These are phyloP conservation scores for Caenorhabditis wallacei DNA, from an alignment of 2,888 invertebrate species.

Conservation along the genomic window DNA sequence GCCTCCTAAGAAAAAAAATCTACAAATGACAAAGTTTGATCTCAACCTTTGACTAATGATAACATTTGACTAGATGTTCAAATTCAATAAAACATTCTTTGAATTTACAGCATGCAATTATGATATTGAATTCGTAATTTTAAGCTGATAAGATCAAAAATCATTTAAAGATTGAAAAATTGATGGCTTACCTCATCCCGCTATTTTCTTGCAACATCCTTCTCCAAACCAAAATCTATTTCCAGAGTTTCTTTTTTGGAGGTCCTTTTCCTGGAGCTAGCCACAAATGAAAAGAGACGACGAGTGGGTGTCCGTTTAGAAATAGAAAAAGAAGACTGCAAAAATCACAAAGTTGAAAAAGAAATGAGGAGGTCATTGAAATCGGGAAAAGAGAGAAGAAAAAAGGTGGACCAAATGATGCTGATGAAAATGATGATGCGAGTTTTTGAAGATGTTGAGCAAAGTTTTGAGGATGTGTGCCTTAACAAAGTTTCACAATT, in stretches of 20 bases:
- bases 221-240: constrained; percentile 11
- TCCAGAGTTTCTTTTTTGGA: constrained; percentile 3
- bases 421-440: constrained; percentile 47
- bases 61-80: background rate
- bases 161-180: background rate
- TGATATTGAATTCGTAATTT: background rate
- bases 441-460: constrained; percentile 43
- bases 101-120: background rate
- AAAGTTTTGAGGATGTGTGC: constrained; percentile 55
- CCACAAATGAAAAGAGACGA: constrained; percentile 40
- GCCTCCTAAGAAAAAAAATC: background rate
- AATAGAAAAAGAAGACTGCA: constrained; percentile 36
- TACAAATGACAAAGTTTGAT: background rate
- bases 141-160: background rate
- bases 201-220: constrained; percentile 54
- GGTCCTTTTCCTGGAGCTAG: constrained; percentile 26
- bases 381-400: constrained; percentile 16
- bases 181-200: constrained; percentile 47
- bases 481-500: constrained; percentile 62
- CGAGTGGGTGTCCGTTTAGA: constrained; percentile 35
- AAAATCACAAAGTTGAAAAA: constrained; percentile 48
- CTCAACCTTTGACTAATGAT: no score
- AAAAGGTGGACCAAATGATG: constrained; percentile 22
- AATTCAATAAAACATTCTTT: background rate
- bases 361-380: constrained; percentile 22